Conservation (phyloP, 2,113 vertebrate genomes). For the Sinocyclocheilus grahami region DNA sequence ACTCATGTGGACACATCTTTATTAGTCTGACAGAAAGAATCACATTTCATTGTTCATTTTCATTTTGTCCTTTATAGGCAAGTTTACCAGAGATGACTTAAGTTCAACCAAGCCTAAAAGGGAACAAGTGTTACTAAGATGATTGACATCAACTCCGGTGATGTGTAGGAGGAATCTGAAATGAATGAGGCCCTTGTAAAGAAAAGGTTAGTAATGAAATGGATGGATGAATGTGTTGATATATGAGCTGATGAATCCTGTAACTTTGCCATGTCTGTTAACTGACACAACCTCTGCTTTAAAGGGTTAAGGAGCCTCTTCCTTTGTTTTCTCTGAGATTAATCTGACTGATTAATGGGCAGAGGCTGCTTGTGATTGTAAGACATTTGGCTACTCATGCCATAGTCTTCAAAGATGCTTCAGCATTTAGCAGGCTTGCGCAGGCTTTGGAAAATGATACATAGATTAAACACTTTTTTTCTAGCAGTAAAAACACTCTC, state of each 20-base stretch:
- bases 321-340: neutral
- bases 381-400: slow-evolving; percentile 11
- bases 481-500: neutral
- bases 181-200: too few relatives aligned
- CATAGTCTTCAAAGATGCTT: neutral
- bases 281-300: neutral
- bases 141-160: neutral
- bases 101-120: neutral
- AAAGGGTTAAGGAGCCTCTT: neutral
- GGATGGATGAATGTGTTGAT: neutral
- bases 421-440: neutral
- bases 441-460: neutral
- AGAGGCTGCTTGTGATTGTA: neutral
- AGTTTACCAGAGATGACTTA: neutral
- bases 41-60: neutral
- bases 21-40: neutral
- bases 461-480: slow-evolving; percentile 6
- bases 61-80: neutral
- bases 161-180: neutral
- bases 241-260: slow-evolving; percentile 9
- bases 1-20: neutral
- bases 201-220: neutral
- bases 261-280: neutral
- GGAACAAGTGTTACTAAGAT: slow-evolving; percentile 6
- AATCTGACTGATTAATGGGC: neutral